Evolutionary conservation across 1,140 invertebrate genomes (phyloP), one percentile per base, ranked within the genome.

Genomic region (Mizuhopecten yessoensis): DNA sequence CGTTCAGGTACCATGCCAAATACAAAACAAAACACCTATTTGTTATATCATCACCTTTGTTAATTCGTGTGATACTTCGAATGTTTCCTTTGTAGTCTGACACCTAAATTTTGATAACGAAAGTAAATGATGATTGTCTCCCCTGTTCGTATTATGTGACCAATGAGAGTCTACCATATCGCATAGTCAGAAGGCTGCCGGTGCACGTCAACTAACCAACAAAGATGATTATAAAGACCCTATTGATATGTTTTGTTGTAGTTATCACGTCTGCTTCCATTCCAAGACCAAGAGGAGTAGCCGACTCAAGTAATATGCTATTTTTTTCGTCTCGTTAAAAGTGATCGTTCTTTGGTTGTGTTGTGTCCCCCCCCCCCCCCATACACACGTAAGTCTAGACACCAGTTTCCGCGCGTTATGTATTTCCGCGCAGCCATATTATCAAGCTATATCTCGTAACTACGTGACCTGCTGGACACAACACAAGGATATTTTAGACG

Each of bases 221-320:
- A 9, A 75, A 75, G 29, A 75, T 75, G 57, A 7, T 75, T n/a
- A n/a, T 29, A n/a, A 75, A 75, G 23, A 7, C 17, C 1, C 9
- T 75, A 5, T n/a, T 75, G 57, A 75, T 75, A 75, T 29, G n/a
- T 13, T 75, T 0, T n/a, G 1, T 75, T 5, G n/a, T 17, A 75
- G 57, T 75, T 34, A 57, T 86, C 5, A 49, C 33, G 33, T 49
- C 89, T 34, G 90, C 45, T 17, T 88, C 90, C n/a, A 87, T 93
- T 34, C 91, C 90, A 17, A 91, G 94, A 89, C 94, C 94, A n/a
- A 92, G 94, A 86, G 94, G 94, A 34, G 94, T 94, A 15, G 93
- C 93, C 17, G 91, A 93, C 42, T 91, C 93, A 86, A 94, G 94
- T 94, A 90, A 94, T 75, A 29, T 49, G 20, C 15, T 15, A 49